These are phyloP conservation scores for Drosophila ficusphila DNA, from an alignment of 1,140 invertebrate genomes.

Conservation along the genomic window DNA sequence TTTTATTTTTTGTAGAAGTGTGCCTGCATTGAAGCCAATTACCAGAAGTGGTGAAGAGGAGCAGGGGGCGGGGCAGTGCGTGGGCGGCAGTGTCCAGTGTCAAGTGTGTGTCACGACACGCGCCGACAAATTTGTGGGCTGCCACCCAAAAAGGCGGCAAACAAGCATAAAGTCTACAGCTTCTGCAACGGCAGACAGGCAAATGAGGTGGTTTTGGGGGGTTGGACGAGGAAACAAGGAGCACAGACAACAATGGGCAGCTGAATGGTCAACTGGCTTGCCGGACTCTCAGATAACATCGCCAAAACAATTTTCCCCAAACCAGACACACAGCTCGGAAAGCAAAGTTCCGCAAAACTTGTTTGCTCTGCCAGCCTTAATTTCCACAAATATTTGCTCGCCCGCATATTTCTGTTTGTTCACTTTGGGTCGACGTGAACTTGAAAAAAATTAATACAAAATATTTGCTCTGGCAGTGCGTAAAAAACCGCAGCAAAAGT, in stretches of 20 bases:
- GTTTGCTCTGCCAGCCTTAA: slow-evolving; percentile 62
- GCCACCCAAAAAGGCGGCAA: slow-evolving; percentile 28
- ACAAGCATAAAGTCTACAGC: slow-evolving; percentile 33
- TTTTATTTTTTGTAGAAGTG: no score
- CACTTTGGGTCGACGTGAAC: slow-evolving; percentile 23
- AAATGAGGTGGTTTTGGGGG: not conserved
- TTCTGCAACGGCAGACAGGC: slow-evolving; percentile 7
- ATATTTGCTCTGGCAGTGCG: slow-evolving; percentile 44
- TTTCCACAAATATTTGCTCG: slow-evolving; percentile 70
- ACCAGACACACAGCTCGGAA: slow-evolving; percentile 31
- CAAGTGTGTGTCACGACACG: slow-evolving; percentile 52
- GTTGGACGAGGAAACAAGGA: not conserved
- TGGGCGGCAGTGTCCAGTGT: slow-evolving; percentile 42
- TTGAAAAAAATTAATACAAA: slow-evolving; percentile 66
- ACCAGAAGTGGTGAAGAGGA: slow-evolving; percentile 18
- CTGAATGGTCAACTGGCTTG: slow-evolving; percentile 32
- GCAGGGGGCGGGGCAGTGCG: not conserved
- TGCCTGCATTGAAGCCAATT: slow-evolving; percentile 53
- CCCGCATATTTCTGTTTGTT: slow-evolving; percentile 18
- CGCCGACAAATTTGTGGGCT: slow-evolving; percentile 53
- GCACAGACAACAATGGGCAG: slow-evolving; percentile 40
- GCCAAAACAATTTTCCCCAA: slow-evolving; percentile 33
- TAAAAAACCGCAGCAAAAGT: slow-evolving; percentile 12
- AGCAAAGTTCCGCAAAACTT: slow-evolving; percentile 52
- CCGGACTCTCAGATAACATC: slow-evolving; percentile 14